Evolutionary conservation across 2,888 invertebrate species (phyloP), one percentile per base, ranked within the genome.

Genomic region (Ischnus inquisitorius): DNA sequence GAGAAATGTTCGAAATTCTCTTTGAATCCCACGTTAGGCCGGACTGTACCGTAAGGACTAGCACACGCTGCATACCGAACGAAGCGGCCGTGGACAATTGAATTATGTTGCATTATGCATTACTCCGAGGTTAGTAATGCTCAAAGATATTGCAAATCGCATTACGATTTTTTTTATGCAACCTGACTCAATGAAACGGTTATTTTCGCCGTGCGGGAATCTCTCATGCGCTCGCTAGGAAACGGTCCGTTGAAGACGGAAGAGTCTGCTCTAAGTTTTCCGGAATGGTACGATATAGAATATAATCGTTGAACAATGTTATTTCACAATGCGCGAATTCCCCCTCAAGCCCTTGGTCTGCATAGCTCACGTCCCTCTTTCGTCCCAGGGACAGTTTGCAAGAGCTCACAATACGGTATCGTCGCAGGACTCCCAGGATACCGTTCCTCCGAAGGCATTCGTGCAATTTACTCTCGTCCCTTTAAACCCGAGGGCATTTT

Each of bases 271-370:
- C 25, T 28, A 46, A 69, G 19, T 14, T 25, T 64, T 69, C 64
- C 75, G 71, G 71, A 76, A 71, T 57, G 46, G 48, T 48, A 16
- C 39, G 62, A 75, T 64, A 80, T 39, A 68, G 34, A 68, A 54
- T 54, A 68, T 72, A 39, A 65, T 16, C 41, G 39, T 67, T 46
- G 57, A 25, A 39, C 68, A 48, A 62, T 80, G 68, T 62, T 75
- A 67, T 67, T 80, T 80, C 16, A 19, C 67, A 48, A 74, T 57
- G 68, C 19, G 77, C 34, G 43, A 77, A 77, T 77, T 77, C n/a
- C 46, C 19, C 77, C 68, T 48, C 34, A 10, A 16, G n/a, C 57
- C 48, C 51, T 34, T 64, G 64, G 54, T 39, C 41, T 43, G 43
- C 67, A 12, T n/a, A 51, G 3, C 10, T 12, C 28, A n/a, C 10